These are phyloP conservation scores for Zapornia atra DNA, from an alignment of 2,113 vertebrate species.

Conservation along the genomic window DNA sequence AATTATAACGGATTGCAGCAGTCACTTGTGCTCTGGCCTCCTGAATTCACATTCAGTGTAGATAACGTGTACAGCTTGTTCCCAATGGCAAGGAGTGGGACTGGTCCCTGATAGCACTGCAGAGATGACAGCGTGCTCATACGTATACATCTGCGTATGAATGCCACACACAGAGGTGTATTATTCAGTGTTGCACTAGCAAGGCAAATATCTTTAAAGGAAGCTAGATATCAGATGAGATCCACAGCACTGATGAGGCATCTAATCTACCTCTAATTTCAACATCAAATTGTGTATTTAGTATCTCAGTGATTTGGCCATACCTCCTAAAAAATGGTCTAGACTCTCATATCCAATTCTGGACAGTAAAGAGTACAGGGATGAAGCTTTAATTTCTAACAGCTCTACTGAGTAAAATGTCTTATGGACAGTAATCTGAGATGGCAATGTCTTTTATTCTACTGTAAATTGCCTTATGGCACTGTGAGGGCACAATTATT, in stretches of 20 bases:
- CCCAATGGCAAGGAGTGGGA: background rate
- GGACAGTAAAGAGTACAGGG: background rate
- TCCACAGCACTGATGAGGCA: background rate
- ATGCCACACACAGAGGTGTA: background rate
- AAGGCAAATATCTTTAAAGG: background rate
- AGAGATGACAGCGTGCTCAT: background rate
- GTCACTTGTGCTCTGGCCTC: background rate
- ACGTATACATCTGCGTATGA: fast-evolving
- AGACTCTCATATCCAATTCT: background rate
- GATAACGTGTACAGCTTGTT: background rate
- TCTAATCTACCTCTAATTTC: background rate
- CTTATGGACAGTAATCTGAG: background rate
- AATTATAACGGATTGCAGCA: background rate
- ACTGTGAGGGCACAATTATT: background rate
- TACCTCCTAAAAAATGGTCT: background rate
- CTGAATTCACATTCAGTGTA: background rate
- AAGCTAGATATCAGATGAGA: background rate
- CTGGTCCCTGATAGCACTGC: background rate
- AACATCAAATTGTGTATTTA: background rate
- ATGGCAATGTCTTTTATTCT: background rate
- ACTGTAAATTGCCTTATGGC: background rate
- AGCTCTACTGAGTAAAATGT: background rate
- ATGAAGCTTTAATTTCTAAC: background rate
- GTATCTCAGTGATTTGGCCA: background rate
- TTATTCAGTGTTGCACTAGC: background rate